Conservation (phyloP, 2,797 vertebrate species). For the Sebastes itinus region DNA sequence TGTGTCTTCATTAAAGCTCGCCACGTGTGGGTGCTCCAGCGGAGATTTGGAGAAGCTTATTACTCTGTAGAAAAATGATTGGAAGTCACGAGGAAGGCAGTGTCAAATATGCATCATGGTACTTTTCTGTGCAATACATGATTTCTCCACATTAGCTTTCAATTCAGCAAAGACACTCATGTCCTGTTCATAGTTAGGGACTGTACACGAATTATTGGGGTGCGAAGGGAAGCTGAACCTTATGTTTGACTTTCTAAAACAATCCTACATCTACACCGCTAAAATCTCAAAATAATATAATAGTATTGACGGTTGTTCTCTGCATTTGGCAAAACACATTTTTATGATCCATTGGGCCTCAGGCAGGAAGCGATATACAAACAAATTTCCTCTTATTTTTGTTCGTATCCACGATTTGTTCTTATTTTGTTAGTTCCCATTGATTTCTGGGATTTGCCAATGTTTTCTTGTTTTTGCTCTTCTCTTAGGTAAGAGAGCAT, state of each 20-base stretch:
- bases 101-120: not conserved
- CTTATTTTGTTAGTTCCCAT: too few species aligned
- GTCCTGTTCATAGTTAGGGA: not conserved
- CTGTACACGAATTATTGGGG: not conserved
- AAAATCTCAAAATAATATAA: not conserved
- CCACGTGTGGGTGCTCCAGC: slow-evolving; percentile 11
- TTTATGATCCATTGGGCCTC: not conserved
- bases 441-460: too few species aligned
- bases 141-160: not conserved
- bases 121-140: not conserved
- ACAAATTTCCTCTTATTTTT: too few species aligned
- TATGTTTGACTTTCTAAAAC: not conserved
- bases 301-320: not conserved
- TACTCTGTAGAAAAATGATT: not conserved
- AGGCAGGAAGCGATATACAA: too few species aligned
- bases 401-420: too few species aligned
- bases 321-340: not conserved
- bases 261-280: too few species aligned
- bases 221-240: not conserved
- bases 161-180: not conserved
- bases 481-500: too few species aligned
- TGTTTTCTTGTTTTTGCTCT: too few species aligned
- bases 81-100: not conserved
- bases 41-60: slow-evolving; percentile 7
- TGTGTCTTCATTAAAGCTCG: slow-evolving; percentile 61